Evolutionary conservation across 2,113 vertebrate genomes (phyloP), one percentile per base, ranked within the genome.

Genomic region (Eonycteris spelaea): DNA sequence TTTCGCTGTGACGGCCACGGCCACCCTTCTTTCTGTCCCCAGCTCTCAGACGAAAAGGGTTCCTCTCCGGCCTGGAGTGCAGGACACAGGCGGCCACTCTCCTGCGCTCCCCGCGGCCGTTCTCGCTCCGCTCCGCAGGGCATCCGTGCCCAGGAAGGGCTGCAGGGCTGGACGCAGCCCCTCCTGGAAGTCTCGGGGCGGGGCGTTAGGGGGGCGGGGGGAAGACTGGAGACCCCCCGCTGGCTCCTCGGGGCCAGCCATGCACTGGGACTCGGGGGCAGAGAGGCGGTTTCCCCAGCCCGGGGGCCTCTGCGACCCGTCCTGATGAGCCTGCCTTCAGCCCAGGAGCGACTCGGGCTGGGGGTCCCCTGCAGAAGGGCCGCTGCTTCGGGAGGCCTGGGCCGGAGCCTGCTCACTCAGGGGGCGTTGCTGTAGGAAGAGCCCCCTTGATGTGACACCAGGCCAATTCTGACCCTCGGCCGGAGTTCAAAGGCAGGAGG

Each of bases 361-460:
- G 98, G 98, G 98, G 99, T 98, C 98, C 98, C 98, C 94, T 98
- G 99, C 98, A 99, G 98, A 99, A 99, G 99, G 98, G 98, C 98
- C 98, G 98, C 99, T 99, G 98, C 99, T 99, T 98, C 99, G 98
- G 98, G 97, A 99, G 99, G 98, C 98, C 97, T 86, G 91, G 99
- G 96, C 99, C 99, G 99, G 98, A 99, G 98, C 98, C 91, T 59
- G 95, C 91, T 98, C 96, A 94, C 85, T 95, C 96, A 94, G 75
- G 96, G 51, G 43, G 89, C 5, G 43, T 65, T 71, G 93, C 89
- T 78, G 93, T 59, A 95, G 85, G 89, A 63, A 57, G 95, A 84
- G 22, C 5, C 43, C 30, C 55, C 61, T 18, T 70, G 30, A 57
- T 86, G 53, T 33, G 14, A 82, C 88, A 35, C 11, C 1, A 0